Evolutionary conservation across 1,140 invertebrate species (phyloP).

Genomic region (Drosophila sproati): DNA sequence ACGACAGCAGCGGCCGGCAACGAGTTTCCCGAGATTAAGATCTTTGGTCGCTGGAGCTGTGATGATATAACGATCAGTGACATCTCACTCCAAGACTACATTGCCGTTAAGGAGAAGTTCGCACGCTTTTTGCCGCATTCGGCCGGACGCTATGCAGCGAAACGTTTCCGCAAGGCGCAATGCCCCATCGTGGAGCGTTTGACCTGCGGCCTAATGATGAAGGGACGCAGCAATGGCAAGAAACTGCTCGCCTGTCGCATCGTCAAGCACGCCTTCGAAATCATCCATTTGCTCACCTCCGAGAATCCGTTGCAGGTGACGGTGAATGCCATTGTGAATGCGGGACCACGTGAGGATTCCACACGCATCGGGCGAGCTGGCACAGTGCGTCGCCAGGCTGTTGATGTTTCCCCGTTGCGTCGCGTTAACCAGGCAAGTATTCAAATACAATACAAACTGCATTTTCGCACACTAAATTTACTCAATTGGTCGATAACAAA

Average conservation of each 20-base stretch:
- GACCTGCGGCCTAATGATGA: conserved; percentile 99
- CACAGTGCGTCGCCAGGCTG: conserved; percentile 99
- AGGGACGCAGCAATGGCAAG: conserved; percentile 99
- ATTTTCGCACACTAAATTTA: no score
- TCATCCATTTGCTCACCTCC: conserved; percentile 98
- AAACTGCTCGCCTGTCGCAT: conserved; percentile 99
- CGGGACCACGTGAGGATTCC: conserved; percentile 99
- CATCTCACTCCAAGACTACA: conserved; percentile 98
- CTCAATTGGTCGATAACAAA: neutral
- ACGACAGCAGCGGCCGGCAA: conserved; percentile 85
- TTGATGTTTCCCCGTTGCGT: conserved; percentile 98
- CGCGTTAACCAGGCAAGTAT: conserved; percentile 94
- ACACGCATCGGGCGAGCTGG: conserved; percentile 99
- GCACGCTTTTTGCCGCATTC: conserved; percentile 99
- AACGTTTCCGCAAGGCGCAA: conserved; percentile 98
- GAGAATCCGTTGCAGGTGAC: conserved; percentile 94
- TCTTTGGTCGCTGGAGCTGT: conserved; percentile 99
- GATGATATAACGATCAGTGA: conserved; percentile 98
- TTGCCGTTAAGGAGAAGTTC: conserved; percentile 98
- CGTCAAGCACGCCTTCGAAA: conserved; percentile 99
- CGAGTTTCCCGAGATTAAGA: conserved; percentile 96
- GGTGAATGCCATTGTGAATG: conserved; percentile 99
- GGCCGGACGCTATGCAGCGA: conserved; percentile 97
- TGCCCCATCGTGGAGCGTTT: conserved; percentile 99
- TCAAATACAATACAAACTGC: neutral